Evolutionary conservation across 2,113 vertebrate species (phyloP), one percentile per base, ranked within the genome.

Genomic region (Diadophis punctatus): DNA sequence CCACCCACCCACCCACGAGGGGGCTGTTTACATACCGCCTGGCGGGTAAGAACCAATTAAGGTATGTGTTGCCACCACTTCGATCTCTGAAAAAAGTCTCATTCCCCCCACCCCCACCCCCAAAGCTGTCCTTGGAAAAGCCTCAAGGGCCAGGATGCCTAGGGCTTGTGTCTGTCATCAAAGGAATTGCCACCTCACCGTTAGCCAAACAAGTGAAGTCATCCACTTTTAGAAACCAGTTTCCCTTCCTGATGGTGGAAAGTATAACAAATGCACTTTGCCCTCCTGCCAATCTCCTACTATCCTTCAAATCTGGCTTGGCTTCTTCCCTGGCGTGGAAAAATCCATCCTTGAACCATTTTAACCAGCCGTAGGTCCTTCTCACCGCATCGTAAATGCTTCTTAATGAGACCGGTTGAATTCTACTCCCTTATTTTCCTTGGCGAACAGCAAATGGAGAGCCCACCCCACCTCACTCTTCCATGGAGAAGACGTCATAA

Each of bases 201-300:
- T 95, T 97, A n/a, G 97, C 96, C 96, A 97, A 97, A 97, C 97
- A 97, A 95, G 95, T 97, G 95, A 97, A 93, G 91, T 97, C 97
- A 97, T 93, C 1, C 14, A 96, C 95, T 97, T 97, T 97, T 96
- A 96, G 96, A 97, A 96, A 97, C 96, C 96, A 94, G 95, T 95
- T 97, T 92, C 63, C 97, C 94, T 93, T 94, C 94, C 80, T 8
- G 0, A 93, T 92, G 90, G 95, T 96, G 97, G 94, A 97, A 97
- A 97, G 94, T 96, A 93, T 96, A 97, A 95, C 14, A 18, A 92
- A 53, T 91, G 86, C 94, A 87, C 68, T 95, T 92, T 46, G 86
- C 58, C 6, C 16, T 12, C 18, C 39, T 56, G n/a, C 46, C 53
- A 80, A 80, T 20, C 43, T 90, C 56, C 3, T 11, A 14, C 25